Percentiles rank a stretch among this genome's conserved stretches.
These are phyloP conservation scores for Erythrolamprus reginae DNA, from an alignment of 2,113 vertebrate species.

Conservation along the genomic window DNA sequence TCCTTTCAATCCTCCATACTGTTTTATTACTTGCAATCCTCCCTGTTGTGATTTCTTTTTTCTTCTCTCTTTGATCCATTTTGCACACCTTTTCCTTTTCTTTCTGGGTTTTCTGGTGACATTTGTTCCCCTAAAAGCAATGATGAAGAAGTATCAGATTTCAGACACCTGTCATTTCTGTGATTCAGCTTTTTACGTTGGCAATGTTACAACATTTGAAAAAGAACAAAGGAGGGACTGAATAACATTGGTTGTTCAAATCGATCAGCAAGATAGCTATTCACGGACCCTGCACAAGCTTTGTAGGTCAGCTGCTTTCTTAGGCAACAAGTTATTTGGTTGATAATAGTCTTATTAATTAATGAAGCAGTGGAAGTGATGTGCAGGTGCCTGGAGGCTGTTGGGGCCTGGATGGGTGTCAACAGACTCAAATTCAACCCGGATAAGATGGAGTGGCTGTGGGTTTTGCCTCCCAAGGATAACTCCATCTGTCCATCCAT, in stretches of 20 bases:
- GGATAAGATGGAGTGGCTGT: no score
- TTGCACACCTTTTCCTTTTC: not conserved
- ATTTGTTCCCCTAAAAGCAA: not conserved
- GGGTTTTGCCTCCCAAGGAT: no score
- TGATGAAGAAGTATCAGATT: not conserved
- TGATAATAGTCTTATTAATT: not conserved
- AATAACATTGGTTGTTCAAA: not conserved
- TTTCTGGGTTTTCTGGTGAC: not conserved
- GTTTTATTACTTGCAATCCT: conserved; percentile 15
- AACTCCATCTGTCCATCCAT: no score
- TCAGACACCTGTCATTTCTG: not conserved
- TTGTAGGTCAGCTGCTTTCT: not conserved
- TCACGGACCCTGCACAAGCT: not conserved
- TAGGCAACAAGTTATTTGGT: not conserved
- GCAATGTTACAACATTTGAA: not conserved
- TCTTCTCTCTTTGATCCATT: conserved; percentile 1
- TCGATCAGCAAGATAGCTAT: not conserved
- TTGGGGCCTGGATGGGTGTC: no score
- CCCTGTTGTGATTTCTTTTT: not conserved
- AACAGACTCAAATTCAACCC: no score
- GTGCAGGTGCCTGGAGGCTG: no score
- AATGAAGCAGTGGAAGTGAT: no score
- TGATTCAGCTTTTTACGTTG: no score
- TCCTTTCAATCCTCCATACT: not conserved
- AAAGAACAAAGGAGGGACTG: not conserved